Evolutionary conservation across 2,113 vertebrate species (phyloP), one percentile per base, ranked within the genome.

Genomic region (Strix aluco): DNA sequence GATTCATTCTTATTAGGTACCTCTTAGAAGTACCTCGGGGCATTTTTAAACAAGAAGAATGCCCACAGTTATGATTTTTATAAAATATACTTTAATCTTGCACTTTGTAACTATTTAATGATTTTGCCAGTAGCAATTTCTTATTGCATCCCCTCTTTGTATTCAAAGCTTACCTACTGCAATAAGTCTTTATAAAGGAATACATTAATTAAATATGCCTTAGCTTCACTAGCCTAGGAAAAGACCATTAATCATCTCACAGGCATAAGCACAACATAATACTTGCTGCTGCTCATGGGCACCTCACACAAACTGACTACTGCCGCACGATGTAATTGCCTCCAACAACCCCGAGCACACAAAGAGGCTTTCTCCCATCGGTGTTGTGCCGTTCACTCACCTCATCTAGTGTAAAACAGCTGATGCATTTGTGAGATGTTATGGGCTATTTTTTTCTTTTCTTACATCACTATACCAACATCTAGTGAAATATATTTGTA

Each of bases 191-290:
- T 63, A 78, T 78, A 81, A 71, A 86, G 22, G 94, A 91, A 75
- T 67, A 75, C 81, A 92, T 96, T 81, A 55, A 95, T 95, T 96
- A 96, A 96, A 88, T 72, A 78, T 52, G 88, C 30, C 34, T 91
- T 86, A 52, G 61, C 72, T 92, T 88, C 51, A 20, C 59, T 18
- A 84, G 75, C 75, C 59, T 27, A 78, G 85, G 71, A 90, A 63
- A 89, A 83, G 75, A 55, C 67, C 40, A 83, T 94, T 90, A 92
- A 95, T 96, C 85, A 93, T 70, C 81, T 70, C 42, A 32, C 51
- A 90, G 54, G 51, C 87, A 86, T 8, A 61, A 95, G 38, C 73
- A 83, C 75, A 88, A 63, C 67, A 63, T 46, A 81, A 59, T 65
- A 77, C 46, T 67, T 81, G 72, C 72, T 81, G 44, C 15, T 90